These are phyloP conservation scores for Oophaga sylvatica DNA, from an alignment of 2,797 vertebrate genomes.

Conservation along the genomic window DNA sequence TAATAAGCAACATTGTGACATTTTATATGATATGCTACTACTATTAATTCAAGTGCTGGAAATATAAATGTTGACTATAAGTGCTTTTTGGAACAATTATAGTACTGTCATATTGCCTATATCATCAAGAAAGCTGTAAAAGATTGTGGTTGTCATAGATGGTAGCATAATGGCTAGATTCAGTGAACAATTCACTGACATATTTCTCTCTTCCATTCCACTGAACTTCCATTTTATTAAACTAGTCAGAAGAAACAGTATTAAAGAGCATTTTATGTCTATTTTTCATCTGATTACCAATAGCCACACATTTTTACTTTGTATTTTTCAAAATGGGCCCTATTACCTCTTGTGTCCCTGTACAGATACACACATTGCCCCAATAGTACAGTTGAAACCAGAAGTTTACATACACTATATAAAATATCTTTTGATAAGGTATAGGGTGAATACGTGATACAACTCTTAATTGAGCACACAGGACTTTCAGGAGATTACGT, in stretches of 20 bases:
- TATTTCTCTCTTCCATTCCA: neutral
- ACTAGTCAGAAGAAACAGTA: neutral
- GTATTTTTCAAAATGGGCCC: neutral
- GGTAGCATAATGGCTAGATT: neutral
- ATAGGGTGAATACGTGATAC: too few relatives aligned
- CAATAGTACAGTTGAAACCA: too few relatives aligned
- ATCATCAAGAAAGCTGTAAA: neutral
- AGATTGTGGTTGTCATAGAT: neutral
- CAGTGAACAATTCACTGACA: neutral
- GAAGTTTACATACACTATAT: too few relatives aligned
- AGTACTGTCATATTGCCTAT: neutral
- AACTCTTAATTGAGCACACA: too few relatives aligned
- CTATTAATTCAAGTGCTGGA: neutral
- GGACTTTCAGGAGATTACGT: too few relatives aligned
- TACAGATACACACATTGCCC: too few relatives aligned
- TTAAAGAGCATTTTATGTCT: neutral
- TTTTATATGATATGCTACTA: neutral
- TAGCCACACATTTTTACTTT: neutral
- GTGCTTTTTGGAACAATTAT: neutral
- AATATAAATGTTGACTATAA: neutral
- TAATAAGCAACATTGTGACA: neutral
- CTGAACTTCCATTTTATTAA: neutral
- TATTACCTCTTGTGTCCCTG: too few relatives aligned
- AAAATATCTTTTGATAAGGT: too few relatives aligned
- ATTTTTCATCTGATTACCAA: neutral